Evolutionary conservation across 2,113 vertebrate genomes (phyloP).

Genomic region (Stomatorhinus ivindoensis): DNA sequence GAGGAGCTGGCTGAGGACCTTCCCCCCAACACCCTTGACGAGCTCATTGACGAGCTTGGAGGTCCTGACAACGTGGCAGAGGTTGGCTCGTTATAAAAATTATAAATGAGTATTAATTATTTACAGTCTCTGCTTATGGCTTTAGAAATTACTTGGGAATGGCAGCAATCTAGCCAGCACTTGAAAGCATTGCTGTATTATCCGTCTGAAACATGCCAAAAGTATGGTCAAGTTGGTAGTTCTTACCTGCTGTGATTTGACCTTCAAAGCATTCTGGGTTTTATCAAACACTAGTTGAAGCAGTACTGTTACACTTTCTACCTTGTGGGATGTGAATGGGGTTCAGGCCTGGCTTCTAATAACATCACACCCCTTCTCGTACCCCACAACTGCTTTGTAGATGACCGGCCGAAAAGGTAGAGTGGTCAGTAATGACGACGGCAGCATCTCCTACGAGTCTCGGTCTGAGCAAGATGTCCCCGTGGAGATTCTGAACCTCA

Average conservation of each 20-base stretch:
- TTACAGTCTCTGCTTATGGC: not conserved
- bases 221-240: not conserved
- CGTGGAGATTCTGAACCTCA: constrained; percentile 95
- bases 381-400: constrained; percentile 45
- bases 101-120: too few relatives aligned
- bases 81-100: constrained; percentile 49
- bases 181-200: not conserved
- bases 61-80: constrained; percentile 95
- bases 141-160: not conserved
- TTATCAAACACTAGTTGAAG: not conserved
- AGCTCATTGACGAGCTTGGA: constrained; percentile 93
- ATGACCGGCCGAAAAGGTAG: constrained; percentile 96
- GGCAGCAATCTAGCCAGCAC: not conserved
- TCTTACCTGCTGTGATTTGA: not conserved
- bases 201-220: not conserved
- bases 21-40: constrained; percentile 92
- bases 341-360: not conserved
- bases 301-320: not conserved
- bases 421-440: constrained; percentile 94
- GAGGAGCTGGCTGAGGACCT: constrained; percentile 83
- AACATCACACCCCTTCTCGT: not conserved
- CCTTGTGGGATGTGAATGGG: not conserved
- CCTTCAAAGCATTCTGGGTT: not conserved
- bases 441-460: constrained; percentile 92
- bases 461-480: constrained; percentile 93